Percentiles rank a stretch among this genome's conserved stretches.
These are phyloP conservation scores for Tyrannus savana DNA, from an alignment of 2,113 vertebrate species.

Conservation along the genomic window DNA sequence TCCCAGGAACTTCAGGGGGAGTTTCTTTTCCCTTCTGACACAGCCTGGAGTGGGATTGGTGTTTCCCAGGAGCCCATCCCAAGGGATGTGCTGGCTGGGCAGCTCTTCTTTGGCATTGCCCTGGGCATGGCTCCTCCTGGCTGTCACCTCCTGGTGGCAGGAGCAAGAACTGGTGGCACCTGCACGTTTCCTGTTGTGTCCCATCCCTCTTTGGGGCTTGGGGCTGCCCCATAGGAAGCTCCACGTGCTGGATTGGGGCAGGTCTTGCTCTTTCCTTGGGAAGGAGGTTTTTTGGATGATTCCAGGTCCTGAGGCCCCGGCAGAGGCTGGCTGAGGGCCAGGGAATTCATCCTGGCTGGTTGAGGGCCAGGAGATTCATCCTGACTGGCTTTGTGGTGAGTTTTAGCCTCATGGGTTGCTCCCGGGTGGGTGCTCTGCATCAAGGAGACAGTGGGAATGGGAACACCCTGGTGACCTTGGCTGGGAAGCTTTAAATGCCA, in stretches of 20 bases:
- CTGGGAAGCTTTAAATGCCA: not conserved
- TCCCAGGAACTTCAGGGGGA: accelerated
- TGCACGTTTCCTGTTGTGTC: not conserved
- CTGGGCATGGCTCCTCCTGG: not conserved
- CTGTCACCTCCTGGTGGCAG: not conserved
- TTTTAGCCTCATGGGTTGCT: not conserved
- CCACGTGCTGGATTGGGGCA: not conserved
- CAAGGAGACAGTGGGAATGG: not conserved
- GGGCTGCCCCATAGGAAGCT: not conserved
- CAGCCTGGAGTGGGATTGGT: not conserved
- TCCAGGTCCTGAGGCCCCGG: not conserved
- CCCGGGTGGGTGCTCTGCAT: not conserved
- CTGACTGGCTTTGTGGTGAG: not conserved
- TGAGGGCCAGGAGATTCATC: not conserved
- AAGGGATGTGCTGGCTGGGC: not conserved
- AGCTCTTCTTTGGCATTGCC: not conserved
- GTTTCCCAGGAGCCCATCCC: not conserved
- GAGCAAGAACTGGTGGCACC: not conserved
- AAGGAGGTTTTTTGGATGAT: not conserved
- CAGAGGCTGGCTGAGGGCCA: not conserved
- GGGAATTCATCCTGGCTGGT: accelerated
- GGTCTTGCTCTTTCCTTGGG: not conserved
- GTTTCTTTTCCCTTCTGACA: not conserved
- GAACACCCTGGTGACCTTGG: not conserved
- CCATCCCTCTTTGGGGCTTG: not conserved